phyloP scores from a whole-genome alignment of 2,113 vertebrate genomes.

The Myiozetetes cayanensis region DNA sequence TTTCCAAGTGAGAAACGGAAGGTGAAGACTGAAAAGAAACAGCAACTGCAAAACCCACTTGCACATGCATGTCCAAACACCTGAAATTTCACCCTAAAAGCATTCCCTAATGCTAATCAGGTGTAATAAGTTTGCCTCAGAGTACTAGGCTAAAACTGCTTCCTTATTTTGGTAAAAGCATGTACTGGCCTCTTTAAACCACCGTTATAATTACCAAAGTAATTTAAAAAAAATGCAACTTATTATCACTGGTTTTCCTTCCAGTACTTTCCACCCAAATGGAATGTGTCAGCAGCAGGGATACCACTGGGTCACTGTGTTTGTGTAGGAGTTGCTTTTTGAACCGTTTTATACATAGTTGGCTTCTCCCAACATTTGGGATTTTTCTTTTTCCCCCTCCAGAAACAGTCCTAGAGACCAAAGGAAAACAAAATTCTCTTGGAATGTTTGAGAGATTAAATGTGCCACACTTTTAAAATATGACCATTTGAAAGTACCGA shows the following conservation, averaged over 20 bases:
- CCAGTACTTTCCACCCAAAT: not conserved
- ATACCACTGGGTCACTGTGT: not conserved
- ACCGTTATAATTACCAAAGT: not conserved
- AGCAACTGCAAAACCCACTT: not conserved
- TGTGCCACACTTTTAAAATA: conserved; percentile 19
- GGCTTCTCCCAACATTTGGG: not conserved
- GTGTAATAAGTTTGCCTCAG: not conserved
- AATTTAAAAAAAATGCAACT: not conserved
- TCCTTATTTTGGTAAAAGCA: not conserved
- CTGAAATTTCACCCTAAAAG: not conserved
- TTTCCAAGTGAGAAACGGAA: not conserved
- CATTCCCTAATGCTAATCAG: not conserved
- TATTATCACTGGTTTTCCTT: not conserved
- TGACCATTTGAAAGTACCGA: not conserved
- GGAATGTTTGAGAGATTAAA: conserved; percentile 10
- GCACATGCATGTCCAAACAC: not conserved
- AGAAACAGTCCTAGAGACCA: not conserved
- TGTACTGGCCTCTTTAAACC: not conserved
- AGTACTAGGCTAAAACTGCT: not conserved
- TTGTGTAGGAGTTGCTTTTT: conserved; percentile 37
- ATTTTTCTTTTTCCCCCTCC: not conserved
- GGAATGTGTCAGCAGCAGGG: not conserved
- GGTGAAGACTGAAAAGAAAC: not conserved
- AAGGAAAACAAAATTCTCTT: conserved; percentile 37
- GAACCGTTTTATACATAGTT: conserved; percentile 14